Evolutionary conservation across 2,113 vertebrate species (phyloP).

Genomic region (Cyprinus carpio): DNA sequence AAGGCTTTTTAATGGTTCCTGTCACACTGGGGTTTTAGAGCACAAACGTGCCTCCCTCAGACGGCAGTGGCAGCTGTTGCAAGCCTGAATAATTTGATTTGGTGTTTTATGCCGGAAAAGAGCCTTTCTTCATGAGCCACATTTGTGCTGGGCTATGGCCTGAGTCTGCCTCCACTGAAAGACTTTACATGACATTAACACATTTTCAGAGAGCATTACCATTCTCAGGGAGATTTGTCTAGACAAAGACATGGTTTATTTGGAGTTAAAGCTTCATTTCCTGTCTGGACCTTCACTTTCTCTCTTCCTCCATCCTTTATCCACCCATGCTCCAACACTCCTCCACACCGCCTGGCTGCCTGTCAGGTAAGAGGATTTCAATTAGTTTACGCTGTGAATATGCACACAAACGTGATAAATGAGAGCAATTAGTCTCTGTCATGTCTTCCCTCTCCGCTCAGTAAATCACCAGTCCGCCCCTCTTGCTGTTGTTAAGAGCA

Average conservation of each 20-base stretch:
- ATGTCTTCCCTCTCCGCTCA: slow-evolving; percentile 72
- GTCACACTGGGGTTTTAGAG: slow-evolving; percentile 75
- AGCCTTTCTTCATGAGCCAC: slow-evolving; percentile 73
- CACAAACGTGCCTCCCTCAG: slow-evolving; percentile 65
- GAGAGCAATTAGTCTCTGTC: slow-evolving; percentile 85
- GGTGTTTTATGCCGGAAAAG: slow-evolving; percentile 77
- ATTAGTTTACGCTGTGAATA: slow-evolving; percentile 78
- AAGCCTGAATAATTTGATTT: slow-evolving; percentile 78
- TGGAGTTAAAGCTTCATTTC: slow-evolving; percentile 82
- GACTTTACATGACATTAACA: slow-evolving; percentile 84
- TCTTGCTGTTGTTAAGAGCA: slow-evolving; percentile 71
- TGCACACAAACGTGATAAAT: slow-evolving; percentile 79
- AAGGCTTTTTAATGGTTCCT: slow-evolving; percentile 72
- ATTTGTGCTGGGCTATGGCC: slow-evolving; percentile 71
- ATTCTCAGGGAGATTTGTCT: slow-evolving; percentile 80
- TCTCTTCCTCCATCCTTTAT: slow-evolving; percentile 47
- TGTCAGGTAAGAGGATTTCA: slow-evolving; percentile 80
- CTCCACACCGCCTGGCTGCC: slow-evolving; percentile 70
- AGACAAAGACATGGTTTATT: slow-evolving; percentile 82
- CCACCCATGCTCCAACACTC: slow-evolving; percentile 58
- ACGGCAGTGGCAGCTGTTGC: slow-evolving; percentile 75
- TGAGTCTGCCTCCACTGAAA: slow-evolving; percentile 67
- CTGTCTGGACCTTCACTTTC: slow-evolving; percentile 69
- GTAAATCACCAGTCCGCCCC: slow-evolving; percentile 70
- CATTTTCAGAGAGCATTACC: slow-evolving; percentile 79